Evolutionary conservation across 2,113 vertebrate species (phyloP), one percentile per base, ranked within the genome.

Genomic region (Rhinichthys klamathensis): DNA sequence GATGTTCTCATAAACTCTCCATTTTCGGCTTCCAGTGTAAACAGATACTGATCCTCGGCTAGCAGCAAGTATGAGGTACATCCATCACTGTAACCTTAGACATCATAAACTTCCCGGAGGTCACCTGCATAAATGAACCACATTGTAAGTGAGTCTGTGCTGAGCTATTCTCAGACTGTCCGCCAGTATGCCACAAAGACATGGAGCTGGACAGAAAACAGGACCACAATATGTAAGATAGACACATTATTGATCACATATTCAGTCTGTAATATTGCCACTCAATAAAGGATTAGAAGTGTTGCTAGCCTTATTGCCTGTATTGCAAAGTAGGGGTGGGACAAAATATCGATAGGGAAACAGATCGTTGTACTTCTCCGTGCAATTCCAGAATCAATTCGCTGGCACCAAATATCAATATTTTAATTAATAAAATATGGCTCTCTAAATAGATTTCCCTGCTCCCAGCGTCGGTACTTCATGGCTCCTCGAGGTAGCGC

Each of bases 1-100:
- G 87, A 27, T 82, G 86, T 76, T 84, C 32, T 87, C 88, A 38
- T 76, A 84, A 63, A 85, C 87, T 86, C 80, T 82, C 2, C 61
- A 76, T 32, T 85, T 32, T 63, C 3, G 65, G 12, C 27, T 63
- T 85, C 77, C 67, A 83, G 86, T 65, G 73, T 72, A 87, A 84
- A 80, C 69, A 84, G 75, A 72, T 58, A 46, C 67, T 73, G 65
- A 58, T 85, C 51, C 54, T 72, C 67, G 18, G 25, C 15, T 35
- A 16, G 38, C 11, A 81, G 49, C 23, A 35, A 70, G 75, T 60
- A 44, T 77, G 32, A 79, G 83, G 61, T 21, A 69, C 83, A 85
- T 85, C 63, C 63, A 46, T 85, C 84, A 80, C 10, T 44, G 61
- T 70, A 49, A 84, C 41, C 67, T 84, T 79, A 85, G 83, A 84